Base-by-base conservation (phyloP, 2,888 invertebrate genomes). In the Drosophila siamana region DNA sequence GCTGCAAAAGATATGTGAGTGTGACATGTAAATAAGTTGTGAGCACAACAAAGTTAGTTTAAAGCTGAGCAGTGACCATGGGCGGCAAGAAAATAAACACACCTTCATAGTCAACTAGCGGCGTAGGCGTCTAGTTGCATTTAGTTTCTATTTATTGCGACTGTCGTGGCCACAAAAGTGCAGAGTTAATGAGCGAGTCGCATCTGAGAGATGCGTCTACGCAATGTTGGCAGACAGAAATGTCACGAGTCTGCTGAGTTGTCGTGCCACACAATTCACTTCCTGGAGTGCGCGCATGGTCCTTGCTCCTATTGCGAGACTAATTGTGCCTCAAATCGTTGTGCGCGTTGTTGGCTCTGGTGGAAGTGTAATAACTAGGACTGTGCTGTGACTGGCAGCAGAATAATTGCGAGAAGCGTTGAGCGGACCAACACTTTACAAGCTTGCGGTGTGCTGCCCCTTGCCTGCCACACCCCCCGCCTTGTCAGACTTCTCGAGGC, bases 351-450 rank as follows among this genome's bases (percentile, higher is more conserved):
- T n/a, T n/a, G n/a, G n/a, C n/a, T n/a, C 33, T 48, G 13, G 11
- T 15, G 7, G 2, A 7, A 38, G 13, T 38, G 6, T 38, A 57
- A 54, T 60, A 65, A 61, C 54, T 60, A 62, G 28, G 59, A 55
- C 78, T 54, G 74, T 69, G 43, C 22, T 26, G 0, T 26, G 43
- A 43, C 54, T 48, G 71, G 44, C 61, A 62, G 66, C 70, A 61
- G 64, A 69, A 88, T 82, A 80, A 86, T 88, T 88, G 80, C 78
- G 51, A 51, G 64, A 75, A 76, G 79, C 85, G 82, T 60, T 79
- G 54, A 57, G 50, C 62, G 57, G 74, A 62, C 62, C 61, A 68
- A 8, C 71, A 61, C 60, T 76, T 54, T 60, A n/a, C 26, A 50
- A 26, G 56, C 26, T 26, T 47, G 46, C n/a, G 11, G n/a, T 33